A percentile compares a stretch with the other conserved stretches of the same genome.
phyloP scores from a whole-genome alignment of 2,888 invertebrate species.

The Nebria brevicollis region DNA sequence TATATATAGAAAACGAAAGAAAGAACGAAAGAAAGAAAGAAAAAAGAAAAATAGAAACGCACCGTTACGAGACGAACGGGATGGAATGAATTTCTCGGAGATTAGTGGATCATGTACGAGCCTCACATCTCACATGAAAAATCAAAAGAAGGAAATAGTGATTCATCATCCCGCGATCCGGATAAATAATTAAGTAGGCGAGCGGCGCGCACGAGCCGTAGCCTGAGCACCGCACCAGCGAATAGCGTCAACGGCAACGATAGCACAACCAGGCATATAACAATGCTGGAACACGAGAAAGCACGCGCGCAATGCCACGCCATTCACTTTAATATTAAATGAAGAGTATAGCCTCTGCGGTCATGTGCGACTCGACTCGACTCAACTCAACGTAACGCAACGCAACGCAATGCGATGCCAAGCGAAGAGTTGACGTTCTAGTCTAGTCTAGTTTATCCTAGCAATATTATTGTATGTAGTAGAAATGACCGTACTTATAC shows the following conservation, averaged over 20 bases:
- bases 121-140: constrained; percentile 43
- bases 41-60: constrained; percentile 6
- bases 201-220: constrained; percentile 11
- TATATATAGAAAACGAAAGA: not conserved
- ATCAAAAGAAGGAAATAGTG: constrained; percentile 45
- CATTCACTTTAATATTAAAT: constrained; percentile 47
- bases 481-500: constrained; percentile 3
- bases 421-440: not conserved
- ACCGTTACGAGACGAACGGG: constrained; percentile 22
- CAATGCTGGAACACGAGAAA: constrained; percentile 1
- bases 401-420: constrained; percentile 1
- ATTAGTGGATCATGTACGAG: constrained; percentile 41
- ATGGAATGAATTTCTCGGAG: constrained; percentile 31
- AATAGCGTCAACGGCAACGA: constrained; percentile 18
- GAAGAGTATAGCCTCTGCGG: constrained; percentile 21
- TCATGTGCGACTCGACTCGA: not conserved
- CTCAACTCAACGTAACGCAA: not conserved
- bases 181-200: constrained; percentile 47
- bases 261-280: constrained; percentile 12
- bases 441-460: not conserved
- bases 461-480: not conserved
- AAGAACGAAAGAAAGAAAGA: constrained; percentile 21
- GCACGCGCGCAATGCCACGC: constrained; percentile 23
- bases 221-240: not conserved
- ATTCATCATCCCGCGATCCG: constrained; percentile 44